Evolutionary conservation across 2,113 vertebrate species (phyloP).

Genomic region (Calypte anna): DNA sequence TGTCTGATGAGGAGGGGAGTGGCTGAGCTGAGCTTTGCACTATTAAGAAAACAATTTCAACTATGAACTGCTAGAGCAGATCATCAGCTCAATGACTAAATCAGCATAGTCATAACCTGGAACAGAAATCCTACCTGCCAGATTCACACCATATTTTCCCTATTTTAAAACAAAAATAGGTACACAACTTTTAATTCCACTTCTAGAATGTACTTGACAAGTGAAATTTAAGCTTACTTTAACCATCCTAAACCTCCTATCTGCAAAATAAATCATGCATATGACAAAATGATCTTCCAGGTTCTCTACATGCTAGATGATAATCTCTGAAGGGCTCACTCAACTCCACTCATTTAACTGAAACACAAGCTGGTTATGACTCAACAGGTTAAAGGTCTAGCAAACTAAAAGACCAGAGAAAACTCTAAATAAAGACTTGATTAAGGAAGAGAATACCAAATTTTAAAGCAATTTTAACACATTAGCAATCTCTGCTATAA

Average conservation of each 20-base stretch:
- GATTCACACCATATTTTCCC: neutral
- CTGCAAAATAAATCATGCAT: neutral
- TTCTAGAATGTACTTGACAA: neutral
- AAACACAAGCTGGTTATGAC: neutral
- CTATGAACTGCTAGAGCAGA: neutral
- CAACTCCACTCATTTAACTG: neutral
- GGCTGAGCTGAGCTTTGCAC: neutral
- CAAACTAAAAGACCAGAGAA: neutral
- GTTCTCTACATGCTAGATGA: neutral
- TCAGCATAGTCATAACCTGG: neutral
- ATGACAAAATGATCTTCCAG: neutral
- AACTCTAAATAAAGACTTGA: neutral
- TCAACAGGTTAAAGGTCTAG: neutral
- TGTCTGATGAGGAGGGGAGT: neutral
- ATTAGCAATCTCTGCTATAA: neutral
- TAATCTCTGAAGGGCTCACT: neutral
- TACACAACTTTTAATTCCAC: neutral
- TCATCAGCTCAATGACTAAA: neutral
- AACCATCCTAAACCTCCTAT: neutral
- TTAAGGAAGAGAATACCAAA: neutral
- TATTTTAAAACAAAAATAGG: neutral
- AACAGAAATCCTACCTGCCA: neutral
- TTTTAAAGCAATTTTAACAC: neutral
- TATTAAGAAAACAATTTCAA: neutral
- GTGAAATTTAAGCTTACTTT: conserved; percentile 3